A percentile compares a stretch with the other conserved stretches of the same genome.
Conservation (phyloP, 2,797 vertebrate species). For the Sebastes itinus region DNA sequence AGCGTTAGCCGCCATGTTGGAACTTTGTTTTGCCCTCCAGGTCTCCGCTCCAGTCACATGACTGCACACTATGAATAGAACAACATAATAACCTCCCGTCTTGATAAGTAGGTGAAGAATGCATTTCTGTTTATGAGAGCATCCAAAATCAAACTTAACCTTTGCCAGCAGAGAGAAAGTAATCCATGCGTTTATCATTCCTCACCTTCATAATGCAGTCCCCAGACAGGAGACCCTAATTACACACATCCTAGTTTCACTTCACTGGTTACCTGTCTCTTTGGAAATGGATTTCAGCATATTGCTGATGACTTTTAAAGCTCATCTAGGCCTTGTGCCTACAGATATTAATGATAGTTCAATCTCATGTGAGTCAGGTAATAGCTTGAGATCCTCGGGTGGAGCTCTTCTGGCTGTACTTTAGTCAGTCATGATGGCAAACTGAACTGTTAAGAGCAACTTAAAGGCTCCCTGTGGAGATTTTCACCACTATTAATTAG, state of each 20-base stretch:
- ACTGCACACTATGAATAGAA: background rate
- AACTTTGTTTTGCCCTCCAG: background rate
- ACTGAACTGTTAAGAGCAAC: background rate
- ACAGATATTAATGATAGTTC: constrained; percentile 40
- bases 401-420: background rate
- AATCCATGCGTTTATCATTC: background rate
- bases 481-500: background rate
- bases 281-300: constrained; percentile 43
- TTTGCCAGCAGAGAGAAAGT: background rate
- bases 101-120: background rate
- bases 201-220: background rate
- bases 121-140: background rate
- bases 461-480: background rate
- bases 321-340: constrained; percentile 6
- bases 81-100: background rate
- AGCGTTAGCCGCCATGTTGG: background rate
- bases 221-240: background rate
- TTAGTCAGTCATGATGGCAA: background rate
- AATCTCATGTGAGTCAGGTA: constrained; percentile 30
- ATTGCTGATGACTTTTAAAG: constrained; percentile 37
- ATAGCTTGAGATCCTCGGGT: constrained; percentile 10
- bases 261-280: constrained; percentile 25
- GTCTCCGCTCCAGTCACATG: background rate
- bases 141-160: background rate
- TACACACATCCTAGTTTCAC: background rate